Evolutionary conservation across 2,888 invertebrate genomes (phyloP).

Genomic region (Pristionchus arcanus): DNA sequence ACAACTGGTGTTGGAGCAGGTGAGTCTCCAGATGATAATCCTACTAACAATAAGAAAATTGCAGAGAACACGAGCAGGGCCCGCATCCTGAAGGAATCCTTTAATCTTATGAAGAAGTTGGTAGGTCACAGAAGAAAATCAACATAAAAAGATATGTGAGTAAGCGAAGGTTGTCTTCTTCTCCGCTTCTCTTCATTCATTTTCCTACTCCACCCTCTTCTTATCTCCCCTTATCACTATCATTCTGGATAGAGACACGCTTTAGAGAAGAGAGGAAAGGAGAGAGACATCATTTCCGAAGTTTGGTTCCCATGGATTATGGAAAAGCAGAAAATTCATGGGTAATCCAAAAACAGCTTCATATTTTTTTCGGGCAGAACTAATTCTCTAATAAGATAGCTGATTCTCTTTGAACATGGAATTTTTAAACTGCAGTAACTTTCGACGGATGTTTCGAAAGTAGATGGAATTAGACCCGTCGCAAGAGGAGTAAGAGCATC

Average conservation of each 20-base stretch:
- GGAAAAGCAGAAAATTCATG: not conserved
- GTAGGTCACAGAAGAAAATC: constrained; percentile 14
- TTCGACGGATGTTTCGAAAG: not conserved
- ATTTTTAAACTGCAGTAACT: not conserved
- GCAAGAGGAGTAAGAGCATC: not conserved
- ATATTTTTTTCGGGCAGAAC: too few species aligned
- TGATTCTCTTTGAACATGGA: not conserved
- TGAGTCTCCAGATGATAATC: not conserved
- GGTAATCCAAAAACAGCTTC: too few species aligned
- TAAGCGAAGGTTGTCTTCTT: not conserved
- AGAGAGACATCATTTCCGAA: constrained; percentile 22
- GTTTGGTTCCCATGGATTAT: not conserved
- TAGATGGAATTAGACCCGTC: not conserved
- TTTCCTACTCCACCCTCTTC: constrained; percentile 1
- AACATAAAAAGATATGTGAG: not conserved
- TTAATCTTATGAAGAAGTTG: not conserved
- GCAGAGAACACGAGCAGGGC: not conserved
- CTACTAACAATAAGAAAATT: constrained; percentile 16
- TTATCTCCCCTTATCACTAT: constrained; percentile 35
- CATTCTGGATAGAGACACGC: constrained; percentile 12
- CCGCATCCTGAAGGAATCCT: constrained; percentile 13
- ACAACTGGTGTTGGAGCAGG: not conserved
- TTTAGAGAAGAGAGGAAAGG: not conserved
- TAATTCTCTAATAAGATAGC: too few species aligned
- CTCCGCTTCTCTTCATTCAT: not conserved